A percentile compares a stretch with the other conserved stretches of the same genome.
Evolutionary conservation across 30 jellyfish, hydroid and myxozoan species (phyloP).

Genomic region (Cassiopea xamachana): DNA sequence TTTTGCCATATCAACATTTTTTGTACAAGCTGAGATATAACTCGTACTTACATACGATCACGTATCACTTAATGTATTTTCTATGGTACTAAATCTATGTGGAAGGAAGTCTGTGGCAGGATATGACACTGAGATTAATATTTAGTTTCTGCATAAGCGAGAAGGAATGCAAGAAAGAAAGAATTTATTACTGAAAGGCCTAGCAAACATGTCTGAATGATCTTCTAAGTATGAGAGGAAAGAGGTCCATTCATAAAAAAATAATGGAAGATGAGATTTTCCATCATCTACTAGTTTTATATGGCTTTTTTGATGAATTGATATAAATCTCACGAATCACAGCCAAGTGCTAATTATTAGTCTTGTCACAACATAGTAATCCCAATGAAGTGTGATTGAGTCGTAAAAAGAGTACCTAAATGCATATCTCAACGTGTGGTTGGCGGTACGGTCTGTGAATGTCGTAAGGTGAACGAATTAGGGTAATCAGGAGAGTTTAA

Average conservation of each 20-base stretch:
- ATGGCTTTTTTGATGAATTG: constrained; percentile 42
- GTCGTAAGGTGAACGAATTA: constrained; percentile 57
- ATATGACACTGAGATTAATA: background rate
- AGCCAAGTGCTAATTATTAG: constrained; percentile 63
- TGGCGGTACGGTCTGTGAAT: constrained; percentile 62
- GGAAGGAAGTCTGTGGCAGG: background rate
- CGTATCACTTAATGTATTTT: too few species aligned
- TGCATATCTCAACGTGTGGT: constrained; percentile 68
- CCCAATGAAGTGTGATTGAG: constrained; percentile 71
- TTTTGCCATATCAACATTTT: too few species aligned
- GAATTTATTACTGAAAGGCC: background rate
- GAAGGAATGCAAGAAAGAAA: background rate
- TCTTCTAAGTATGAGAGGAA: background rate
- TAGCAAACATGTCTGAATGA: background rate
- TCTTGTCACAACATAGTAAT: constrained; percentile 75
- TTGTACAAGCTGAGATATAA: too few species aligned
- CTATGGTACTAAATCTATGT: background rate
- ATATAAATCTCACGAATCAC: constrained; percentile 49
- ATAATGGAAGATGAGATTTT: background rate
- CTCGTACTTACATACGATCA: too few species aligned
- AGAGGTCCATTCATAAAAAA: background rate
- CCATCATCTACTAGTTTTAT: background rate
- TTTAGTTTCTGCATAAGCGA: background rate
- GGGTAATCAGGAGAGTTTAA: constrained; percentile 30
- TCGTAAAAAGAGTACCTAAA: constrained; percentile 54